Conservation (phyloP, 2,888 invertebrate genomes). For the Stenchaetothrips biformis region DNA sequence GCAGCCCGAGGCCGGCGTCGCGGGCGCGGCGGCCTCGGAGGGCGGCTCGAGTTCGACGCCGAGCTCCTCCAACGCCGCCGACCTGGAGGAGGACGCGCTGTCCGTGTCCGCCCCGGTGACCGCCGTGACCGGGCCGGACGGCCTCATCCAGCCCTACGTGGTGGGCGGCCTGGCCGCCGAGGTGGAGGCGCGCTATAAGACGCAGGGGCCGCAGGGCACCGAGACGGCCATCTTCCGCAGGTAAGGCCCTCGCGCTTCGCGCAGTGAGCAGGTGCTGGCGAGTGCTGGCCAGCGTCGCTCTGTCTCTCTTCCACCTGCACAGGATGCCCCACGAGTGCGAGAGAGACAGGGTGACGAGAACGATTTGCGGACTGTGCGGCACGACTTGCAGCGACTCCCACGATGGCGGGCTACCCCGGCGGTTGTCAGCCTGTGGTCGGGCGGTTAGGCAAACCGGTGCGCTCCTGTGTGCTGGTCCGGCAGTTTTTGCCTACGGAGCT, state of each 20-base stretch:
- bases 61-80: slow-evolving; percentile 37
- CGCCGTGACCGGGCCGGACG: slow-evolving; percentile 39
- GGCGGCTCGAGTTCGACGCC: slow-evolving; percentile 36
- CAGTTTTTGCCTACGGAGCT: not conserved
- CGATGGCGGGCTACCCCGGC: not conserved
- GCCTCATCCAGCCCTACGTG: slow-evolving; percentile 41
- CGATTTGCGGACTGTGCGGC: too few species aligned
- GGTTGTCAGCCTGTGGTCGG: not conserved
- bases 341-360: too few species aligned
- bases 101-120: slow-evolving; percentile 34
- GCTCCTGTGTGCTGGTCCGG: not conserved
- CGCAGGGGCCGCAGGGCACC: slow-evolving; percentile 30
- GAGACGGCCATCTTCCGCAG: slow-evolving; percentile 32
- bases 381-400: not conserved
- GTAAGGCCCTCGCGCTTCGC: slow-evolving; percentile 28
- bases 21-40: slow-evolving; percentile 38
- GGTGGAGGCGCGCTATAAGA: slow-evolving; percentile 34
- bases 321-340: too few species aligned
- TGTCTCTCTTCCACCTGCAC: too few species aligned
- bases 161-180: not conserved
- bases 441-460: not conserved
- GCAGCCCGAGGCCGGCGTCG: slow-evolving; percentile 30
- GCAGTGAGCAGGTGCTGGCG: too few species aligned
- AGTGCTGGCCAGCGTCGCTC: not conserved
- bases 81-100: slow-evolving; percentile 34